phyloP scores from a whole-genome alignment of 2,888 invertebrate species.

The Cepaea hortensis region DNA sequence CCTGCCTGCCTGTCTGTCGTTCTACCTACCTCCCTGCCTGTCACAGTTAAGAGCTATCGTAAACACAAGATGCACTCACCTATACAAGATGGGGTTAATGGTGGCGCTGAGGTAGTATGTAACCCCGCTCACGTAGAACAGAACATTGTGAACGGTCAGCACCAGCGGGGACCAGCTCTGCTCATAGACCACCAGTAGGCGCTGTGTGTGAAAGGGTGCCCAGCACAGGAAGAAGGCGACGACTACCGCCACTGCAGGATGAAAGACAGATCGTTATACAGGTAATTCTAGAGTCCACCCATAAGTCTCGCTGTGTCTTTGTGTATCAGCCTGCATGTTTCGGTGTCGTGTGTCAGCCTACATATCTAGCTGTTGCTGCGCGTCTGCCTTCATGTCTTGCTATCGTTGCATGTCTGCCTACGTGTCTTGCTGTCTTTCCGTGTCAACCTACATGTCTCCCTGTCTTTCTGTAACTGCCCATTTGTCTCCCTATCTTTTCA shows the following conservation, averaged over 20 bases:
- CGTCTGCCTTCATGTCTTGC: too few relatives aligned
- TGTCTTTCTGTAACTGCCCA: too few relatives aligned
- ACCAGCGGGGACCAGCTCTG: conserved; percentile 74
- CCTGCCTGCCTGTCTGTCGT: too few relatives aligned
- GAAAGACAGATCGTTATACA: too few relatives aligned
- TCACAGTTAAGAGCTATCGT: too few relatives aligned
- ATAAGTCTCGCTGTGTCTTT: not conserved
- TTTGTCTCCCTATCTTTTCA: too few relatives aligned
- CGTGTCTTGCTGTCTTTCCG: too few relatives aligned
- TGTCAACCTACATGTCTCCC: too few relatives aligned
- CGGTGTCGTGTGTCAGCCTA: conserved; percentile 10
- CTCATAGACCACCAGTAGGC: conserved; percentile 83
- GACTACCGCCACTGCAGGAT: conserved; percentile 71
- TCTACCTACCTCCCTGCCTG: too few relatives aligned
- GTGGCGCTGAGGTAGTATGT: conserved; percentile 94
- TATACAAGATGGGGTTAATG: conserved; percentile 93
- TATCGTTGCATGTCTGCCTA: too few relatives aligned
- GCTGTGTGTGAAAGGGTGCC: conserved; percentile 73
- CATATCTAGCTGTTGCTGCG: not conserved
- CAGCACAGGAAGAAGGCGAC: conserved; percentile 74
- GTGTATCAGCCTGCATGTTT: conserved; percentile 20
- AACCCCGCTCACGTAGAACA: conserved; percentile 90
- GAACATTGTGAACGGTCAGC: conserved; percentile 81
- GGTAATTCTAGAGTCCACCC: too few relatives aligned
- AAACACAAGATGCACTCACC: conserved; percentile 71